Base-by-base conservation (phyloP, 2,888 invertebrate species). In the Eupithecia subfuscata region DNA sequence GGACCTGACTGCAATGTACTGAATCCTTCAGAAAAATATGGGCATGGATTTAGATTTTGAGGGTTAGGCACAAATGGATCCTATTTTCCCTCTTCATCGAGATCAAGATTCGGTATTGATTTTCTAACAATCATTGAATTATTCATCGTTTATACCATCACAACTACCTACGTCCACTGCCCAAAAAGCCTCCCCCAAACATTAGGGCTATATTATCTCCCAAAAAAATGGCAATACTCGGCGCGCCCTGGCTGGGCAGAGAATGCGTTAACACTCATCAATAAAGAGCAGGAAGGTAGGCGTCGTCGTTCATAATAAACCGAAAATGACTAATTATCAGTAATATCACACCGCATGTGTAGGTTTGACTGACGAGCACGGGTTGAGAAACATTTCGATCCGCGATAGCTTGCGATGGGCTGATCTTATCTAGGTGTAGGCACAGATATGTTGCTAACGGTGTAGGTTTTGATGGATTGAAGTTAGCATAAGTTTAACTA, bases 321-420 rank as follows among this genome's bases (percentile, higher is more conserved):
- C 68, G 71, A 69, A 74, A 74, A 71, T 77, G 71, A 77, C 37
- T 75, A 70, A 75, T 75, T 75, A 75, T 63, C 11, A 76, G 48
- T 70, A 56, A 69, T 67, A 70, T 64, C 40, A 65, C 25, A 8
- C 52, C 12, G 48, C 11, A 37, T 22, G 77, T 75, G 77, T 77
- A 77, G 77, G 77, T 69, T 77, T 77, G 73, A 77, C 60, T 75
- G 77, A 77, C 67, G 70, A 72, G 77, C 56, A 72, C 43, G n/a
- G 69, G 60, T 77, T 77, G 60, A 45, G 77, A 69, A 77, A 77
- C 48, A 69, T 67, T 65, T 74, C 45, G 77, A 77, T 77, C 75
- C 34, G 43, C 72, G 77, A 77, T 77, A 77, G 75, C 75, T 70
- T 30, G 45, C 22, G 67, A 77, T 77, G 69, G 68, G 52, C 40